These are phyloP conservation scores for Zootoca vivipara DNA, from an alignment of 2,113 vertebrate species.

Conservation along the genomic window DNA sequence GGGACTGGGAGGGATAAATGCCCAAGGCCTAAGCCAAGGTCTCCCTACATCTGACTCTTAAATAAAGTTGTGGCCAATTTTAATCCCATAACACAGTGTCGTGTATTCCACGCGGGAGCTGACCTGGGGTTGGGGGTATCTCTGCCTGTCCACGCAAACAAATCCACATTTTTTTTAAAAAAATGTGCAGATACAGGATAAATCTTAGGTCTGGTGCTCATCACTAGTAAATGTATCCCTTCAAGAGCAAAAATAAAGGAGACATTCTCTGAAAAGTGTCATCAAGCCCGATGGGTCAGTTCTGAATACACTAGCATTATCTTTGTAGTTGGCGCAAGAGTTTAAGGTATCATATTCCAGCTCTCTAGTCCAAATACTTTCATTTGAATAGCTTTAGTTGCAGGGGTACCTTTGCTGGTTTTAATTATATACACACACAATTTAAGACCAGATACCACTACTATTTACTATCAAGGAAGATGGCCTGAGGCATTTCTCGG, in stretches of 20 bases:
- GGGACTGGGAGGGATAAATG: too few species aligned
- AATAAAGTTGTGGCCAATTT: too few species aligned
- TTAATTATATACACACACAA: slow-evolving; percentile 70
- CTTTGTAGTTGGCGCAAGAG: slow-evolving; percentile 47
- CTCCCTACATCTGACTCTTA: too few species aligned
- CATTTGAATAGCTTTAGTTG: slow-evolving; percentile 61
- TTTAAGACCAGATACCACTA: slow-evolving; percentile 60
- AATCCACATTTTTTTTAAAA: too few species aligned
- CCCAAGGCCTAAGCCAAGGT: too few species aligned
- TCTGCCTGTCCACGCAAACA: too few species aligned
- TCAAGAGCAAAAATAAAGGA: slow-evolving; percentile 17
- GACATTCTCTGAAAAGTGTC: background rate
- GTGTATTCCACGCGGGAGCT: too few species aligned
- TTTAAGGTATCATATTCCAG: slow-evolving; percentile 49
- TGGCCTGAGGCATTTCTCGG: slow-evolving; percentile 50
- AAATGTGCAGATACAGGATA: too few species aligned
- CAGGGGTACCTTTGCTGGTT: slow-evolving; percentile 63
- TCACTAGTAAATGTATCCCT: accelerated
- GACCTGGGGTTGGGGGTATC: too few species aligned
- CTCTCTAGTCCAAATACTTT: slow-evolving; percentile 57
- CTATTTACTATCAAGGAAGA: slow-evolving; percentile 66
- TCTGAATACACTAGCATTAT: slow-evolving; percentile 9
- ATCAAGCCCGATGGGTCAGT: background rate
- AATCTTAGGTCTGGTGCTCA: background rate
- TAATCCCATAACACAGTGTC: too few species aligned